Evolutionary conservation across 2,113 vertebrate species (phyloP), one percentile per base, ranked within the genome.

Genomic region (Ivindomyrus marchei): DNA sequence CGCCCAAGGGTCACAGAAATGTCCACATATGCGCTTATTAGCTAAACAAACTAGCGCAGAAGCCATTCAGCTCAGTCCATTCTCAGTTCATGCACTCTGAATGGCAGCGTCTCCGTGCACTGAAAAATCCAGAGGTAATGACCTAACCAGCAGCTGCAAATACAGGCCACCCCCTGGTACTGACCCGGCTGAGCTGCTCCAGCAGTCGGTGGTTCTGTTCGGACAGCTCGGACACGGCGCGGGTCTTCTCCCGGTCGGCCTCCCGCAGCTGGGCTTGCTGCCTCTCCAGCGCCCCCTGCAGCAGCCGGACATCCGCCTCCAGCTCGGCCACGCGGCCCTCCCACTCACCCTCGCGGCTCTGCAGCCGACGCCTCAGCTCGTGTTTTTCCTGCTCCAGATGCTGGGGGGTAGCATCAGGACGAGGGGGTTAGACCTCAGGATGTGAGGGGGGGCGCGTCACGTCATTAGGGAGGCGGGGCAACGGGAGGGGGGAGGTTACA

Each of bases 311-410:
- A 0, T 99, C 98, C 0, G 97, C 97, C 95, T 99, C 98, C 96
- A 99, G 96, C 89, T 99, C 98, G 0, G 98, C 97, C 88, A 99
- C 98, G 0, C 98, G 96, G 39, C 97, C 97, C 96, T 99, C 98
- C 98, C 98, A 99, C 91, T 99, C 98, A 0, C 98, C 98, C 93
- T 99, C 98, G 62, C 96, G 97, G 90, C 97, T 98, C 93, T 99
- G 98, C 92, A 99, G 96, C 5, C 98, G 96, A 89, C 98, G 94
- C 89, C 97, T 95, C 90, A 99, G 87, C 91, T 99, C 98, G 0
- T 99, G 98, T 88, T 99, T 99, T 94, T 99, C 98, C 94, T 99
- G 98, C 92, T 99, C 98, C 94, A 99, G 95, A 93, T 97, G 97
- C 98, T 99, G 93, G 21, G 13, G 62, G 83, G 52, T 31, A 45